phyloP scores from a whole-genome alignment of 2,797 vertebrate genomes.

The Microcaecilia unicolor region DNA sequence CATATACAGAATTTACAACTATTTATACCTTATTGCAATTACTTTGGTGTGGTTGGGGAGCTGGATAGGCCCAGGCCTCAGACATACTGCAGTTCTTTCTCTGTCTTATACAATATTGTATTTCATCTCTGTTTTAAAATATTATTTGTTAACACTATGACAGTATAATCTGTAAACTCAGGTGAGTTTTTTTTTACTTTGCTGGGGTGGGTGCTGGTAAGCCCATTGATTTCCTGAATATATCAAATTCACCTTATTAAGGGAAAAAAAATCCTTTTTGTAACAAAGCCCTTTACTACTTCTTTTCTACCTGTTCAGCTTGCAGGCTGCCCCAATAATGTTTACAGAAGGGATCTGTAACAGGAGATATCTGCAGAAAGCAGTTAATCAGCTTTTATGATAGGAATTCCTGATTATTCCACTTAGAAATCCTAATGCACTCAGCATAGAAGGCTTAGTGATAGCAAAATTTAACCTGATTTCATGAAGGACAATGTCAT shows the following conservation, averaged over 20 bases:
- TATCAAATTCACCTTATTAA: conserved; percentile 7
- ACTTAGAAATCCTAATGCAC: not conserved
- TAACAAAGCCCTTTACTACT: conserved; percentile 4
- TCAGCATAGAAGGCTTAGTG: not conserved
- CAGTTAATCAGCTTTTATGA: not conserved
- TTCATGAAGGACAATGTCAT: conserved; percentile 4
- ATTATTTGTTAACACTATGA: too few relatives aligned
- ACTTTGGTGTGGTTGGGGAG: too few relatives aligned
- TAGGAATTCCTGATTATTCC: not conserved
- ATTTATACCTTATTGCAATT: too few relatives aligned
- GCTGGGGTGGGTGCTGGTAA: conserved; percentile 2
- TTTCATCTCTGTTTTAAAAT: too few relatives aligned
- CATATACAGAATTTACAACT: too few relatives aligned
- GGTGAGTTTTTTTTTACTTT: not conserved
- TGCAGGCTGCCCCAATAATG: not conserved
- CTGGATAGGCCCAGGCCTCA: too few relatives aligned
- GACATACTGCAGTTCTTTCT: too few relatives aligned
- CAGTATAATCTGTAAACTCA: too few relatives aligned
- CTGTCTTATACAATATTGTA: too few relatives aligned
- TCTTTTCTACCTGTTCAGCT: not conserved
- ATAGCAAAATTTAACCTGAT: not conserved
- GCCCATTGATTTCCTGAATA: conserved; percentile 3
- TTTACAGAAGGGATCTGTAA: not conserved
- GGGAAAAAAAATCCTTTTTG: not conserved
- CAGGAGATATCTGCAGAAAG: not conserved